phyloP scores from a whole-genome alignment of 2,888 invertebrate genomes.

The Ctenicera cuprea region DNA sequence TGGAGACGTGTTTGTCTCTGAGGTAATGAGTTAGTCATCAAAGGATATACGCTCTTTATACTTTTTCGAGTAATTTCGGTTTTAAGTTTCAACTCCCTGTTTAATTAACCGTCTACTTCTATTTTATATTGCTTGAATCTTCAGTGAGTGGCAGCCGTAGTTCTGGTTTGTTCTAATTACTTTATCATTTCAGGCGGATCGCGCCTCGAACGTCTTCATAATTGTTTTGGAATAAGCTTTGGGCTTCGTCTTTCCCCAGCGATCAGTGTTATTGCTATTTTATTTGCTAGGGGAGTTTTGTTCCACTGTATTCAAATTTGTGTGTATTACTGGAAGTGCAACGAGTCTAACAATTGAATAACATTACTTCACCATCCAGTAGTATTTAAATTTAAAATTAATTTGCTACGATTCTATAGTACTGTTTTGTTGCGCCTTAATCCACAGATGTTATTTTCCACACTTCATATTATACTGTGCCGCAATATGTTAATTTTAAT shows the following conservation, averaged over 20 bases:
- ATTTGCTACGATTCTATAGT: constrained; percentile 13
- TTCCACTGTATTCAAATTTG: constrained; percentile 26
- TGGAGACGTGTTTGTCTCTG: too few species aligned
- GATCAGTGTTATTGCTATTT: constrained; percentile 34
- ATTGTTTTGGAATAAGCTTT: constrained; percentile 51
- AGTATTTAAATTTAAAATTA: too few species aligned
- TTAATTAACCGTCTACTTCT: constrained; percentile 23
- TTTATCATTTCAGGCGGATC: constrained; percentile 46
- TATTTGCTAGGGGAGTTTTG: constrained; percentile 28
- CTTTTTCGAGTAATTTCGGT: not conserved
- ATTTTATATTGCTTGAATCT: constrained; percentile 41
- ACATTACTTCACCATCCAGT: constrained; percentile 16
- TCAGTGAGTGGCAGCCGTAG: constrained; percentile 47
- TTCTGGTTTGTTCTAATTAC: constrained; percentile 47
- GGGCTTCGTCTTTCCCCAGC: constrained; percentile 16
- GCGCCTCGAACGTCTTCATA: constrained; percentile 51
- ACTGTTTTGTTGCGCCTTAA: constrained; percentile 6
- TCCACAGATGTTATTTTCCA: constrained; percentile 16
- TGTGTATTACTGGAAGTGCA: constrained; percentile 5
- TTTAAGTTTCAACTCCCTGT: constrained; percentile 13
- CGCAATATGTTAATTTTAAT: constrained; percentile 25
- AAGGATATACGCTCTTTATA: too few species aligned
- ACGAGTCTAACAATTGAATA: constrained; percentile 16
- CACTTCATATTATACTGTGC: not conserved
- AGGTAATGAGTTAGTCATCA: too few species aligned